Evolutionary conservation across 2,888 invertebrate species (phyloP).

Genomic region (Galeopsomyia nigrocyanea): DNA sequence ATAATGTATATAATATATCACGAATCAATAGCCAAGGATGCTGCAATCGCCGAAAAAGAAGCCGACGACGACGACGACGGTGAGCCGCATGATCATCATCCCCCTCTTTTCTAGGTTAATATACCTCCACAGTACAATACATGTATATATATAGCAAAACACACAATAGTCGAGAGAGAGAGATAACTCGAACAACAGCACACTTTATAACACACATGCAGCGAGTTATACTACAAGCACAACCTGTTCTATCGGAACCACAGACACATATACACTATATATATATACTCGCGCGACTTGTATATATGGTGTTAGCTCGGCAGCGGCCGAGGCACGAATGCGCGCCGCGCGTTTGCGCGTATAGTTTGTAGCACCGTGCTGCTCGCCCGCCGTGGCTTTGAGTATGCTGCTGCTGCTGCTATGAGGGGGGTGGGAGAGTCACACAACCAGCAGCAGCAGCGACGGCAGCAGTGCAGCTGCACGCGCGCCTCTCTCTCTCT

Average conservation of each 20-base stretch:
- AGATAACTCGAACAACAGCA: not conserved
- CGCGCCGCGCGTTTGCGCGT: conserved; percentile 2
- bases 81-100: too few species aligned
- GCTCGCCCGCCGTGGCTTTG: not conserved
- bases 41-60: too few species aligned
- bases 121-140: too few species aligned
- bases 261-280: too few species aligned
- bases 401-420: not conserved
- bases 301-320: conserved; percentile 15
- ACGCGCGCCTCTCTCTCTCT: conserved; percentile 2
- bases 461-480: conserved; percentile 9
- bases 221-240: too few species aligned
- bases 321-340: conserved; percentile 38
- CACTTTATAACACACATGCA: not conserved
- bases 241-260: too few species aligned
- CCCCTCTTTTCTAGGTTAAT: too few species aligned
- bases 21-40: too few species aligned
- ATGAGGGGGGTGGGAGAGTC: conserved; percentile 23
- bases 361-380: not conserved
- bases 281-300: too few species aligned
- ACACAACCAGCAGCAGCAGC: not conserved
- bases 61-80: too few species aligned
- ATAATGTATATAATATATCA: too few species aligned
- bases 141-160: not conserved
- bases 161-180: not conserved